Base-by-base conservation (phyloP, 2,113 vertebrate genomes). In the Orycteropus afer region DNA sequence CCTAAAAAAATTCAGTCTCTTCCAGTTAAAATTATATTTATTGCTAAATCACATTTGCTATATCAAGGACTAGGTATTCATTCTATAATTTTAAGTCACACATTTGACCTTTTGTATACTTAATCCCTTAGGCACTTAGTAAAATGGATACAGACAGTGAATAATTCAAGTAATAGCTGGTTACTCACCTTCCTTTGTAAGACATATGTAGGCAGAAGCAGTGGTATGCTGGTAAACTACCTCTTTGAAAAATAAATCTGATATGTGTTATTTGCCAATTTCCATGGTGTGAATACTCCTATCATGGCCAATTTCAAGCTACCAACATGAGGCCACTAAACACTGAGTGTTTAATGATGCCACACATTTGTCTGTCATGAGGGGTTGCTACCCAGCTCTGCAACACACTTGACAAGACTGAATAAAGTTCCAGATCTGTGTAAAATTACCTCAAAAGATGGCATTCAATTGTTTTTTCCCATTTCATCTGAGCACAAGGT, bases 41-140 rank as follows among this genome's bases (percentile, higher is more conserved):
- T 87, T 65, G 37, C n/a, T 90, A 73, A 93, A 32, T 93, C 59
- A 89, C 17, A 59, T 27, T 71, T 45, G 32, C 45, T 61, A 79
- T n/a, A 11, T 47, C 78, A 85, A 76, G 32, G 79, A 42, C n/a
- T 42, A 45, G 37, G 25, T 69, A 69, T 9, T 73, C 12, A 53
- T 55, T 86, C 42, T 55, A 18, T 74, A 85, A 82, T 82, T 77
- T 63, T 79, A 90, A 87, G 37, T 27, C 55, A 71, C 67, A 79
- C 27, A 40, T 18, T 77, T 86, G 42, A 86, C 18, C 69, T 71
- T 59, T 87, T 51, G 59, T 17, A 42, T 29, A 80, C 34, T 93
- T 86, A 93, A 86, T 57, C 34, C 76, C 61, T 83, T 88, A 85
- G 42, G 45, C 79, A 89, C 20, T 73, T 49, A 76, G 49, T 86